Conservation (phyloP, 1,140 invertebrate genomes). For the Rhopalosiphum padi region DNA sequence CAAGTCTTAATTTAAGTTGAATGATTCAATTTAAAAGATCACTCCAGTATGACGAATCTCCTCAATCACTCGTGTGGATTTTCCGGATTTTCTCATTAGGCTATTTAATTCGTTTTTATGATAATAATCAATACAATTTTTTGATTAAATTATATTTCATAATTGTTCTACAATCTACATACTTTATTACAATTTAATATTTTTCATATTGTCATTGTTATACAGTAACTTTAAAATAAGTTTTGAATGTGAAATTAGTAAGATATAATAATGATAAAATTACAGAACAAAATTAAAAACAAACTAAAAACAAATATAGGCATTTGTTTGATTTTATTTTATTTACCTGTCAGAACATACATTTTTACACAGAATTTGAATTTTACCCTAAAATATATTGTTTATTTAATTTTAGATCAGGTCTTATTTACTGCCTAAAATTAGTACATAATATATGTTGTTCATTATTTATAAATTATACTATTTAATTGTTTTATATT, state of each 20-base stretch:
- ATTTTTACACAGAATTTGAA: not conserved
- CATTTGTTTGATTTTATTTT: not conserved
- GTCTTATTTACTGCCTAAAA: not conserved
- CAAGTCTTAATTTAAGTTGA: not conserved
- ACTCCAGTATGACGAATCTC: too few relatives aligned
- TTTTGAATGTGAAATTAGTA: not conserved
- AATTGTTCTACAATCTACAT: not conserved
- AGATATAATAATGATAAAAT: not conserved
- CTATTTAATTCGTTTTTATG: not conserved
- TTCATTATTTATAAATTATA: not conserved
- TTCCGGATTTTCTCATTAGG: not conserved
- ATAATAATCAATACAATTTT: not conserved
- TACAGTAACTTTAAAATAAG: not conserved
- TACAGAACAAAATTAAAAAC: not conserved
- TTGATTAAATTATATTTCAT: not conserved
- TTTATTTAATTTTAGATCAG: not conserved
- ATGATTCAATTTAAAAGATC: not conserved
- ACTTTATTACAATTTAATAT: not conserved
- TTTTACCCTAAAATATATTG: not conserved
- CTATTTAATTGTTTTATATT: not conserved
- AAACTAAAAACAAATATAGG: not conserved
- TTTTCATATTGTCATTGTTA: not conserved
- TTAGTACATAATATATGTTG: not conserved
- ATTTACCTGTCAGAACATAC: not conserved
- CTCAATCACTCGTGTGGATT: not conserved